Percentiles rank a stretch among this genome's conserved stretches.
Evolutionary conservation across 1,140 invertebrate species (phyloP).

Genomic region (Zaprionus taronus): DNA sequence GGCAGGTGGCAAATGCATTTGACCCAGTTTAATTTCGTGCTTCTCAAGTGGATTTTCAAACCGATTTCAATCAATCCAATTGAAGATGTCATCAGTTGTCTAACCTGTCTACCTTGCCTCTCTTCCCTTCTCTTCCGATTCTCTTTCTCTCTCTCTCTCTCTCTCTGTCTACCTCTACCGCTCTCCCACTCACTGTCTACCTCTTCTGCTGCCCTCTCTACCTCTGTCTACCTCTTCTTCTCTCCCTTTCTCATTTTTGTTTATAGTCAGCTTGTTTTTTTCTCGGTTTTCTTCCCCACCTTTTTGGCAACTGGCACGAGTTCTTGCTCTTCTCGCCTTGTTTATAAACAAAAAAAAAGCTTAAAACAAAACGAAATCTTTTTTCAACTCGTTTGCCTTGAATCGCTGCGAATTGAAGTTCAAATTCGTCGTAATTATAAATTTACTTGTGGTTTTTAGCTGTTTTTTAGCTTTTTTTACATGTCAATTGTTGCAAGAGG

Average conservation of each 20-base stretch:
- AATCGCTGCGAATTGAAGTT: slow-evolving; percentile 65
- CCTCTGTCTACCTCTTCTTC: slow-evolving; percentile 9
- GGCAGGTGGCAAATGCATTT: slow-evolving; percentile 55
- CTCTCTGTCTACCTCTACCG: neutral
- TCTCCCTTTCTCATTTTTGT: neutral
- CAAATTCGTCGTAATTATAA: slow-evolving; percentile 62
- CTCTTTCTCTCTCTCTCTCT: neutral
- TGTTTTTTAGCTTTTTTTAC: slow-evolving; percentile 16
- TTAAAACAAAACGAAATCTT: slow-evolving; percentile 52
- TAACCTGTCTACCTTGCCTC: neutral
- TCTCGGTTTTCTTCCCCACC: slow-evolving; percentile 33
- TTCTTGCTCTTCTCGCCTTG: slow-evolving; percentile 52
- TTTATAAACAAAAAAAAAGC: slow-evolving; percentile 64
- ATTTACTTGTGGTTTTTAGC: slow-evolving; percentile 43
- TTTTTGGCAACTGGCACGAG: slow-evolving; percentile 63
- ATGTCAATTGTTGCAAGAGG: slow-evolving; percentile 29
- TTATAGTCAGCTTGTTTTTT: slow-evolving; percentile 19
- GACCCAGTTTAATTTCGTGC: slow-evolving; percentile 59
- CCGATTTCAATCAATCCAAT: slow-evolving; percentile 67
- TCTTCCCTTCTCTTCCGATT: neutral
- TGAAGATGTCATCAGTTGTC: slow-evolving; percentile 62
- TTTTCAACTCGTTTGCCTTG: slow-evolving; percentile 68
- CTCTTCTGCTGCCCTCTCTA: neutral
- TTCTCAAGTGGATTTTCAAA: slow-evolving; percentile 46
- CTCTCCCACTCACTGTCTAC: neutral